These are phyloP conservation scores for Cataglyphis hispanica DNA, from an alignment of 1,140 invertebrate genomes.

Conservation along the genomic window DNA sequence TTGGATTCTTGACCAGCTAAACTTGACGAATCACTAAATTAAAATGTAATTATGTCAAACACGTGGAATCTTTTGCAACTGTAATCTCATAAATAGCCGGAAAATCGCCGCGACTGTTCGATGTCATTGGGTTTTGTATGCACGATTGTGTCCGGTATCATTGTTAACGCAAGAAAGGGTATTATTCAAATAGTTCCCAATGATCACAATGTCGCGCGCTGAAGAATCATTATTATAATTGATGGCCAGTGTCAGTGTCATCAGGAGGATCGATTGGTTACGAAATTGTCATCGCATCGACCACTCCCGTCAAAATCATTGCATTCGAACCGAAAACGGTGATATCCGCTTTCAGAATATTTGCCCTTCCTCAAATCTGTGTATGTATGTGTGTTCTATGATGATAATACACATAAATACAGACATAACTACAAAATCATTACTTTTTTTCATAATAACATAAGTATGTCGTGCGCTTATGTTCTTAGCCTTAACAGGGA, in stretches of 20 bases:
- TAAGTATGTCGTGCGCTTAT: background rate
- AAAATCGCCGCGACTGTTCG: background rate
- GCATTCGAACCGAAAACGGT: background rate
- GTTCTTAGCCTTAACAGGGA: background rate
- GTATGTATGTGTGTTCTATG: background rate
- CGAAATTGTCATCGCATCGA: constrained; percentile 31
- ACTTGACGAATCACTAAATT: background rate
- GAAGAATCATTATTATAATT: background rate
- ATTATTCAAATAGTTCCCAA: constrained; percentile 2
- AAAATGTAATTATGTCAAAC: background rate
- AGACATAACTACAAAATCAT: background rate
- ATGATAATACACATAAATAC: background rate
- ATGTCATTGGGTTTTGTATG: constrained; percentile 45
- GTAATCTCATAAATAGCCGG: constrained; percentile 38
- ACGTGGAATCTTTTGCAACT: constrained; percentile 12
- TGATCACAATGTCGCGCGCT: constrained; percentile 27
- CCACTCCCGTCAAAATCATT: constrained; percentile 41
- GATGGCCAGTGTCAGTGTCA: constrained; percentile 58
- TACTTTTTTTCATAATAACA: background rate
- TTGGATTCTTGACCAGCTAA: background rate
- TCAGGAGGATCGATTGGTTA: constrained; percentile 2
- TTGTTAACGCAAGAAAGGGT: constrained; percentile 45
- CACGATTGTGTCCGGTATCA: constrained; percentile 29
- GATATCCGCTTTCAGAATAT: constrained; percentile 32
- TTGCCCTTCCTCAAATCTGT: background rate